A percentile compares a stretch with the other conserved stretches of the same genome.
phyloP scores from a whole-genome alignment of 2,113 vertebrate genomes.

The Lathamus discolor region DNA sequence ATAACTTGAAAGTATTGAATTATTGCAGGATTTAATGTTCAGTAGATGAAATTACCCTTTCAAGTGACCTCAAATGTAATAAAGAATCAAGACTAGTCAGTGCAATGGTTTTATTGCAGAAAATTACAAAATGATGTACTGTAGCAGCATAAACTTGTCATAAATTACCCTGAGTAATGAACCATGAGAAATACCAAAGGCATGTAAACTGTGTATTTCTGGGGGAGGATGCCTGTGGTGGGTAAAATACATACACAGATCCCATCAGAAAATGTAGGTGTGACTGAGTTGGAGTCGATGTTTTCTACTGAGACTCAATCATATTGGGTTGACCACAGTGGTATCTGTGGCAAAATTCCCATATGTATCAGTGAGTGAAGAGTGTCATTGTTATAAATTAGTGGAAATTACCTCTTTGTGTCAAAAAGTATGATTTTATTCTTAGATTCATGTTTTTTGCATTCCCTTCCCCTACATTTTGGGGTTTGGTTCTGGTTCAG shows the following conservation, averaged over 20 bases:
- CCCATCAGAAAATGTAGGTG: slow-evolving; percentile 2
- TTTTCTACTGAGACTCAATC: not conserved
- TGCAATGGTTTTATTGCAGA: slow-evolving; percentile 55
- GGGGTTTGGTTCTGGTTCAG: not conserved
- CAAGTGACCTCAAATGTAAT: slow-evolving; percentile 63
- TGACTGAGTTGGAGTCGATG: not conserved
- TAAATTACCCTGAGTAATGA: slow-evolving; percentile 56
- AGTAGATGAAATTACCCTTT: slow-evolving; percentile 62
- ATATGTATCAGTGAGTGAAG: not conserved
- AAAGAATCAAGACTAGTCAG: slow-evolving; percentile 51
- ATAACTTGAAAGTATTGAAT: slow-evolving; percentile 34
- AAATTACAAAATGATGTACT: slow-evolving; percentile 61
- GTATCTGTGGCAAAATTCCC: not conserved
- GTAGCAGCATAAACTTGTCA: slow-evolving; percentile 36
- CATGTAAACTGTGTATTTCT: slow-evolving; percentile 28
- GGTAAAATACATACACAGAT: not conserved
- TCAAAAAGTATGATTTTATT: not conserved
- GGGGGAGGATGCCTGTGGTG: not conserved
- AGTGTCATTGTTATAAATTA: not conserved
- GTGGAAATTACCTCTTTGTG: not conserved
- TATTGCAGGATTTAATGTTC: slow-evolving; percentile 49
- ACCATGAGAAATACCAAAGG: slow-evolving; percentile 3
- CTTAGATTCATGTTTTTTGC: not conserved
- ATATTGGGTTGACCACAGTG: not conserved
- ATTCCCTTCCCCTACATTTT: not conserved